Base-by-base conservation (phyloP, 2,888 invertebrate species). In the Pheosia tremula region DNA sequence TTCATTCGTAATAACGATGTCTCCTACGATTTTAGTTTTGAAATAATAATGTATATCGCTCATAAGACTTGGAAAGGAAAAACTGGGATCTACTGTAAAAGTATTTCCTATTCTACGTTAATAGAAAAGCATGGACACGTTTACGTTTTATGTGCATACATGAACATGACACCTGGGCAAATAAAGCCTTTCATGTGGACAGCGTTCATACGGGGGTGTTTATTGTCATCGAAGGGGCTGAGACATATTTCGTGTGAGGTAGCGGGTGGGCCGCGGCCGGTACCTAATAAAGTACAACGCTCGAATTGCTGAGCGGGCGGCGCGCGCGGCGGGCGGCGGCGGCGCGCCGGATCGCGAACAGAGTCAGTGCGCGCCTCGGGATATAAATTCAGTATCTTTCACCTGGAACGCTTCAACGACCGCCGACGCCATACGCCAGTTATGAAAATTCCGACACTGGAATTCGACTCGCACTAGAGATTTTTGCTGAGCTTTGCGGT, bases 391-490 rank as follows among this genome's bases (percentile, higher is more conserved):
- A 80, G 86, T 82, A 88, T 87, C 88, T 84, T 86, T 81, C 87
- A 87, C 88, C 85, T 87, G 82, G 75, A 84, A 85, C 85, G 87
- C 84, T 82, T 81, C 86, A 80, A 75, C 84, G 81, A 78, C 83
- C 81, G 80, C 70, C 79, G 80, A 74, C 83, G 78, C 81, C 83
- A 78, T 77, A 73, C 86, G 81, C 84, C 87, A 80, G 91, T 91
- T 92, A 93, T 93, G 93, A 93, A 93, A 93, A 92, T 92, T 92
- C 92, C 92, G 72, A 85, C 87, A 81, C 83, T 81, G 89, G 89
- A 89, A 92, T 92, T 87, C 85, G 69, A 83, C 88, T 90, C 89
- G 88, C 90, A 90, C 90, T 88, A 87, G 86, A 90, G 88, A 91
- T 89, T 90, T 89, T 88, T 84, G 87, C 87, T 87, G 87, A 90